A percentile compares a stretch with the other conserved stretches of the same genome.
phyloP scores from a whole-genome alignment of 2,113 vertebrate genomes.

The Oncorhynchus gorbuscha region DNA sequence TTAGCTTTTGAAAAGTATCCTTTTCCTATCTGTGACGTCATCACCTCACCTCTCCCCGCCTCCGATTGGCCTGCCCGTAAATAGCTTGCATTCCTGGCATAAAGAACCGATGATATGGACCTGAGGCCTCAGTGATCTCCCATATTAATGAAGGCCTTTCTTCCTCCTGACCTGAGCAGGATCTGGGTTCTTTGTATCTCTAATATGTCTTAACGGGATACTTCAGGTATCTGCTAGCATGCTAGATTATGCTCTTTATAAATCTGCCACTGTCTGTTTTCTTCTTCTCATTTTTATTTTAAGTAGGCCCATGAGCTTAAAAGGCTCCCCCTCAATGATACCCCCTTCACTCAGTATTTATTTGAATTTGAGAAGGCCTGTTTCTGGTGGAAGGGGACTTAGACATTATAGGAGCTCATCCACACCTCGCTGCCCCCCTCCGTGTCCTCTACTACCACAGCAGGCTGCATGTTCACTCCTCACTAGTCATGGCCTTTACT shows the following conservation, averaged over 20 bases:
- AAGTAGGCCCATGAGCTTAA: conserved; percentile 37
- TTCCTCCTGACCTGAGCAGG: conserved; percentile 34
- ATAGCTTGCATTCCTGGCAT: conserved; percentile 81
- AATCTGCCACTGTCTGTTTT: conserved; percentile 69
- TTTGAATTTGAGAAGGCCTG: conserved; percentile 74
- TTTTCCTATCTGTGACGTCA: conserved; percentile 79
- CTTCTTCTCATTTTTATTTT: not conserved
- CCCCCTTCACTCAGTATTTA: conserved; percentile 62
- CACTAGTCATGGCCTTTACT: conserved; percentile 31
- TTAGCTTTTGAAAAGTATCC: conserved; percentile 83
- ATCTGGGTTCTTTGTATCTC: conserved; percentile 48
- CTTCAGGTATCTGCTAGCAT: too few relatives aligned
- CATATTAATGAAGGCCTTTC: conserved; percentile 78
- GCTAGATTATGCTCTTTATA: conserved; percentile 47
- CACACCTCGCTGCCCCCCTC: too few relatives aligned
- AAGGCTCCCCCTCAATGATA: conserved; percentile 45
- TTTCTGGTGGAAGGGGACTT: conserved; percentile 62
- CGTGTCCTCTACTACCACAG: not conserved
- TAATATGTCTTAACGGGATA: conserved; percentile 57
- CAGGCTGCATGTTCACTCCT: conserved; percentile 26
- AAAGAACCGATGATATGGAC: conserved; percentile 75
- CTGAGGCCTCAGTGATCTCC: conserved; percentile 63
- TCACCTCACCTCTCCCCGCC: conserved; percentile 70
- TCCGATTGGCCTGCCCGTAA: conserved; percentile 65
- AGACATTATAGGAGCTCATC: too few relatives aligned